Conservation (phyloP, 2,113 vertebrate species). For the Microtus montanus region DNA sequence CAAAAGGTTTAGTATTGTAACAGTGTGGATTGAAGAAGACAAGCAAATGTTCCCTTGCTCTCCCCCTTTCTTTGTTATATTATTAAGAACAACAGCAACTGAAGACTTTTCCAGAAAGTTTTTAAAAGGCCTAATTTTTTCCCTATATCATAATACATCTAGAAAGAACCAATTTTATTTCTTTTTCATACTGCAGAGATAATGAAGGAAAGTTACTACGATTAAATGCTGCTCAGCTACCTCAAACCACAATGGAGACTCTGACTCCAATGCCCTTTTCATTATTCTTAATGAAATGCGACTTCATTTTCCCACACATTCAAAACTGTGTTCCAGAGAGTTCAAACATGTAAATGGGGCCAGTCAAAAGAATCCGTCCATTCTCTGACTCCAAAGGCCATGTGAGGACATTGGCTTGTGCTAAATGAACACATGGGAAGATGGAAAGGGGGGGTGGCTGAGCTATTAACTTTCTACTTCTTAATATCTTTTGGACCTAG, state of each 20-base stretch:
- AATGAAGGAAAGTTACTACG: conserved; percentile 36
- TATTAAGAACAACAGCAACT: conserved; percentile 33
- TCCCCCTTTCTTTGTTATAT: conserved; percentile 48
- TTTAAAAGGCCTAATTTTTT: background rate
- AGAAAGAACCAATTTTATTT: conserved; percentile 27
- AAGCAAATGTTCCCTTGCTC: background rate
- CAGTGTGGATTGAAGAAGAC: conserved; percentile 53
- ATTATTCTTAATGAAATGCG: conserved; percentile 72
- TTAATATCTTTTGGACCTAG: conserved; percentile 23
- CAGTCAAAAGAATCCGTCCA: conserved; percentile 62
- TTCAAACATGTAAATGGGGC: conserved; percentile 75
- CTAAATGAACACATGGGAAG: conserved; percentile 47
- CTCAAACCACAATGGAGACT: conserved; percentile 59
- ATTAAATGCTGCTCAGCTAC: conserved; percentile 55
- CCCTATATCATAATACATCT: background rate
- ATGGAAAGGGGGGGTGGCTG: background rate
- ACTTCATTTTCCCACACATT: conserved; percentile 76
- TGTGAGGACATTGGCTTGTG: conserved; percentile 47
- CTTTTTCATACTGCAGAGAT: background rate
- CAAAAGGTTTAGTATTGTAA: conserved; percentile 28
- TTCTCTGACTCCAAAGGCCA: conserved; percentile 67
- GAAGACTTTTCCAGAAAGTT: background rate
- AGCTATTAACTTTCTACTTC: conserved; percentile 48
- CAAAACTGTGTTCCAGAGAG: conserved; percentile 67
- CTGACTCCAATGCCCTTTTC: conserved; percentile 70